A percentile compares a stretch with the other conserved stretches of the same genome.
Conservation (phyloP, 2,888 invertebrate species). For the Scrobipalpa atriplicella region DNA sequence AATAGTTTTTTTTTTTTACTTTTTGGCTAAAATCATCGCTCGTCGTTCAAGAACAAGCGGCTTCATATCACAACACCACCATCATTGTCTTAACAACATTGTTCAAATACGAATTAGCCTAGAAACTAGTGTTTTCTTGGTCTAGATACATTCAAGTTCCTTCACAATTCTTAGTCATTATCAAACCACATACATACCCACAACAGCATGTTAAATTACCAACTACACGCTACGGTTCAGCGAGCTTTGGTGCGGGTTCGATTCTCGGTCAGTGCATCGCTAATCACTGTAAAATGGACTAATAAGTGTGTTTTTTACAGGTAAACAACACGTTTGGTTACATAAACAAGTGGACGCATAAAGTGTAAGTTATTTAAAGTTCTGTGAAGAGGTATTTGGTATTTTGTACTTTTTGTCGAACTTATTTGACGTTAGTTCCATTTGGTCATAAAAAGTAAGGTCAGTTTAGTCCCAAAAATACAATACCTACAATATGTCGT, state of each 20-base stretch:
- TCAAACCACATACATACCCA: constrained; percentile 6
- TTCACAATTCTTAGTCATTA: neutral
- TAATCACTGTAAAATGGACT: constrained; percentile 22
- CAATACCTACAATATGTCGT: no score
- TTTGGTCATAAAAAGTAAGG: no score
- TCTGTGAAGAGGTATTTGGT: no score
- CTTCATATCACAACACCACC: no score
- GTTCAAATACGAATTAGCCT: neutral
- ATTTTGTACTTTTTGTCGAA: no score
- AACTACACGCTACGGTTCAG: neutral
- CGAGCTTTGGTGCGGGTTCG: constrained; percentile 21
- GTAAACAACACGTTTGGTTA: neutral
- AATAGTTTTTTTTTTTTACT: no score
- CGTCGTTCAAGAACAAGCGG: no score
- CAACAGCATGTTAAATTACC: neutral
- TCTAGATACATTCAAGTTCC: constrained; percentile 9
- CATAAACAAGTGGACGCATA: neutral
- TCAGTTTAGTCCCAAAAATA: no score
- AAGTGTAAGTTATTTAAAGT: neutral
- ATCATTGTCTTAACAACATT: neutral
- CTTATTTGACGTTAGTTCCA: no score
- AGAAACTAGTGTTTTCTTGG: constrained; percentile 5
- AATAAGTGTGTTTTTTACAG: constrained; percentile 23
- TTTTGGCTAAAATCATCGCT: no score
- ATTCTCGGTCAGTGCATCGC: constrained; percentile 28